These are phyloP conservation scores for Labia minor DNA, from an alignment of 2,888 invertebrate species.

Conservation along the genomic window DNA sequence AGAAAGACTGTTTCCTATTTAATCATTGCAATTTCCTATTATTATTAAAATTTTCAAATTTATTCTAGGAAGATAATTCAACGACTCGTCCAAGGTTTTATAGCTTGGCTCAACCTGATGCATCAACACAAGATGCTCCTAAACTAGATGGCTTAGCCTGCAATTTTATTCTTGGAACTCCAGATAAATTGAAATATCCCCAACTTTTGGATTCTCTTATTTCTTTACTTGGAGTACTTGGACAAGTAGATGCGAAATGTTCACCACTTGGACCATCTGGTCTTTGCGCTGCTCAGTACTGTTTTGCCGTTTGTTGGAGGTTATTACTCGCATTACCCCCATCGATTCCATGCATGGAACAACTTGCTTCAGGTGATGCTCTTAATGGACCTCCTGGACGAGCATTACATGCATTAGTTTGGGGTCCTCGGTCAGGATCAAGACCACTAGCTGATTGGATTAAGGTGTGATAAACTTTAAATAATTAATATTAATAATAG, in stretches of 20 bases:
- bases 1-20: no score
- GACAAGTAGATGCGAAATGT: constrained; percentile 44
- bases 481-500: background rate
- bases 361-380: constrained; percentile 54
- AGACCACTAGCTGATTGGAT: constrained; percentile 80
- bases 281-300: constrained; percentile 78
- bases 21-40: no score
- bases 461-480: constrained; percentile 41
- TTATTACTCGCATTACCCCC: constrained; percentile 78
- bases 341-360: constrained; percentile 76
- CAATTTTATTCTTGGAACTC: constrained; percentile 86
- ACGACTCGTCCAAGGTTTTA: constrained; percentile 69
- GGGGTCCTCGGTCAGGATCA: constrained; percentile 78
- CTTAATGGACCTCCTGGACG: constrained; percentile 53
- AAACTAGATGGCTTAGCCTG: constrained; percentile 87
- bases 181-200: constrained; percentile 82
- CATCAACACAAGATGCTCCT: constrained; percentile 67
- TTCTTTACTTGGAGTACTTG: constrained; percentile 68
- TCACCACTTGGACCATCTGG: constrained; percentile 45
- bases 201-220: constrained; percentile 75
- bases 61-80: background rate
- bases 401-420: constrained; percentile 72
- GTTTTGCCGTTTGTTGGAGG: constrained; percentile 79
- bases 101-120: constrained; percentile 69
- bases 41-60: no score